A percentile compares a stretch with the other conserved stretches of the same genome.
Evolutionary conservation across 2,797 vertebrate genomes (phyloP).

Genomic region (Pipistrellus kuhlii): DNA sequence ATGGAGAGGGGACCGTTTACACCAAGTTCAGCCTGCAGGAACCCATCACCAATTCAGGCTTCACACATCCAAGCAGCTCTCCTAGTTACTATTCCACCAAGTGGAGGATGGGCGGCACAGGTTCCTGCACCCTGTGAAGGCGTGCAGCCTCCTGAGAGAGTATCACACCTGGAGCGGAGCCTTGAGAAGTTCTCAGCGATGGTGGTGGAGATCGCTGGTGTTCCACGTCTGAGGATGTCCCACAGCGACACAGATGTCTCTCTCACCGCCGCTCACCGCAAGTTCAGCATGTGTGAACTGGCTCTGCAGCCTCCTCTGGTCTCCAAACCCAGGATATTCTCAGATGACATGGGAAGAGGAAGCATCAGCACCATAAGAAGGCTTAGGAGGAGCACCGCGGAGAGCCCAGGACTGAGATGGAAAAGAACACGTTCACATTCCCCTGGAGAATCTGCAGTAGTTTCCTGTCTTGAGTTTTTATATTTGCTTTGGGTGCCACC

Average conservation of each 20-base stretch:
- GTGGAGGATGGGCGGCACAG: constrained; percentile 97
- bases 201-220: constrained; percentile 96
- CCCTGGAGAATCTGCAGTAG: constrained; percentile 97
- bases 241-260: constrained; percentile 95
- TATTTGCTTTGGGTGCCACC: constrained; percentile 79
- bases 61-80: constrained; percentile 86
- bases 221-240: constrained; percentile 96
- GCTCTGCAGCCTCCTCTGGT: constrained; percentile 94
- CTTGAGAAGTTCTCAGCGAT: constrained; percentile 94
- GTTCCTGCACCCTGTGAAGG: constrained; percentile 97
- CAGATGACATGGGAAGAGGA: constrained; percentile 96
- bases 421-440: constrained; percentile 97
- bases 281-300: constrained; percentile 98
- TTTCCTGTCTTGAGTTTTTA: constrained; percentile 95
- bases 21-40: constrained; percentile 79
- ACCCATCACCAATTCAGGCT: constrained; percentile 73
- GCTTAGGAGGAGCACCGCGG: constrained; percentile 95
- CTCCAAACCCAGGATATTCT: constrained; percentile 95
- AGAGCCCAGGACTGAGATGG: constrained; percentile 96
- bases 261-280: constrained; percentile 95
- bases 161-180: constrained; percentile 96
- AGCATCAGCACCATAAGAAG: constrained; percentile 96
- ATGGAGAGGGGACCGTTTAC: constrained; percentile 77
- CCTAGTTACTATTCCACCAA: constrained; percentile 99
- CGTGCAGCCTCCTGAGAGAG: constrained; percentile 94